These are phyloP conservation scores for Galbula dea DNA, from an alignment of 2,113 vertebrate species.

Conservation along the genomic window DNA sequence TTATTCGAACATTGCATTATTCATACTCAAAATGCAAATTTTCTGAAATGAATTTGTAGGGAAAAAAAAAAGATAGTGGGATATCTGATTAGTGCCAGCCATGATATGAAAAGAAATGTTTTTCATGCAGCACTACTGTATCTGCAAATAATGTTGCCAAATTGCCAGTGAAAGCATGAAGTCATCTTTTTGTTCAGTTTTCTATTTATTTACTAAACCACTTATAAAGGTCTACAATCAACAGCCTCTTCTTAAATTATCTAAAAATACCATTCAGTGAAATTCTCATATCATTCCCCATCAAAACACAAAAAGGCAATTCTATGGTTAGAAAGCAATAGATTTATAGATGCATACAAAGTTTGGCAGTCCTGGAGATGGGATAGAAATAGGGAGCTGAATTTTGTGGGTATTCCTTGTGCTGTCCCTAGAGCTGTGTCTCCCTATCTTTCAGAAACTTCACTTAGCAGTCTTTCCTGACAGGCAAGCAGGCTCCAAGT, in stretches of 20 bases:
- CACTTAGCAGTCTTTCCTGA: background rate
- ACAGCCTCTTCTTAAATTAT: background rate
- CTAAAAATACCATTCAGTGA: background rate
- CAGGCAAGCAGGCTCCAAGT: background rate
- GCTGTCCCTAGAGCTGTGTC: background rate
- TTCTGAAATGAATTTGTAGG: background rate
- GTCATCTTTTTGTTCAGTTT: constrained; percentile 12
- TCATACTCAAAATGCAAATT: background rate
- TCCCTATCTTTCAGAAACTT: constrained; percentile 37
- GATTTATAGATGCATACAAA: background rate
- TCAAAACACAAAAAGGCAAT: constrained; percentile 4
- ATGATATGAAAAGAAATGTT: constrained; percentile 12
- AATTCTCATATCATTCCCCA: background rate
- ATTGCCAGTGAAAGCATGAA: background rate
- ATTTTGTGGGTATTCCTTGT: background rate
- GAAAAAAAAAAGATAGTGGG: background rate
- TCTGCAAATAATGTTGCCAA: background rate
- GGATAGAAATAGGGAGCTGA: background rate
- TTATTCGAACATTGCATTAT: background rate
- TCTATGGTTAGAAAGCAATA: background rate
- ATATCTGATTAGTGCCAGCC: background rate
- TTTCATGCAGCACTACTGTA: background rate
- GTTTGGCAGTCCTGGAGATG: background rate
- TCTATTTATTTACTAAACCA: constrained; percentile 33
- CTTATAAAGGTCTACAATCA: constrained; percentile 1